Evolutionary conservation across 2,113 vertebrate genomes (phyloP), one percentile per base, ranked within the genome.

Genomic region (Pseudopodoces humilis): DNA sequence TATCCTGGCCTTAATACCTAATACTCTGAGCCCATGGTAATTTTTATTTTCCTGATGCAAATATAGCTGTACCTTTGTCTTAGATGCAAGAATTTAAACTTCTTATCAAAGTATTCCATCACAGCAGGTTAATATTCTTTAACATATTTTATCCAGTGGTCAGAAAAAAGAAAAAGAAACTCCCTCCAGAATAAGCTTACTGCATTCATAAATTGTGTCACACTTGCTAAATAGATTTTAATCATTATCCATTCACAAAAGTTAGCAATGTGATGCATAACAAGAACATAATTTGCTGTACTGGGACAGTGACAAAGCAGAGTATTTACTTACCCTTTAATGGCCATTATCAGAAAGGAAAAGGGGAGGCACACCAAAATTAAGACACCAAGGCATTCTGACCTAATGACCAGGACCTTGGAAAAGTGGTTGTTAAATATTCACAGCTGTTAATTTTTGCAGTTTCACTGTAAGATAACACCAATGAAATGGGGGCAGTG

Each of bases 371-470:
- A 92, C 65, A 90, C 92, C 92, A 95, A 95, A 97, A 82, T 87
- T 70, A 94, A 95, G 94, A 91, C 87, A 70, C 59, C 37, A 47
- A 47, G 88, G 83, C 76, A 90, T 88, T 72, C 79, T 96, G 92
- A 94, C 83, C 78, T 96, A 92, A 85, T 90, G 85, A 81, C 87
- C 94, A 95, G 84, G 69, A 91, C 87, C 89, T 86, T 94, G 83
- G 86, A 97, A 96, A 97, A 96, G 89, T n/a, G 8, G 49, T 86
- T 93, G 64, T 96, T 96, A 94, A 97, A 92, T 83, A 83, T 88
- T 96, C 71, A 78, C 72, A 93, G 82, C 58, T 92, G 62, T 81
- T 96, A 65, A 94, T 94, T 85, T 93, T 97, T 31, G 11, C 47
- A 83, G 82, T 88, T 86, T 83, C 49, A 75, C 16, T 59, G 58